Evolutionary conservation across 2,113 vertebrate species (phyloP).

Genomic region (Seriola dumerili): DNA sequence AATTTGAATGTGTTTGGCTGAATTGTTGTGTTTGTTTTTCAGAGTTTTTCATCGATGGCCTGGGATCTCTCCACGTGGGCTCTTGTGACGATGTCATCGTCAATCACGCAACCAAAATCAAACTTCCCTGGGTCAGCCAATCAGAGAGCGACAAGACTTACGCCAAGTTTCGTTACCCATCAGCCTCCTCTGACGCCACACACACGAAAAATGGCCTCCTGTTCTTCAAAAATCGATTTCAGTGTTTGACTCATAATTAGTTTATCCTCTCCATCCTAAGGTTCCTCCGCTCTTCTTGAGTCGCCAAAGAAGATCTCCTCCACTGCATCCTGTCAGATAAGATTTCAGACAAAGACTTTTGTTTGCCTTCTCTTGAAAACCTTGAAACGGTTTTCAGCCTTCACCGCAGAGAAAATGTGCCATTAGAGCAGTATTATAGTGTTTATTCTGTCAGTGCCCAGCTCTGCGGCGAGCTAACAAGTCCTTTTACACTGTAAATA

Average conservation of each 20-base stretch:
- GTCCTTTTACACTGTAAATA: background rate
- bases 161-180: slow-evolving; percentile 90
- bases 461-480: background rate
- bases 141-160: slow-evolving; percentile 88
- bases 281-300: slow-evolving; percentile 62
- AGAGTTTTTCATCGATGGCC: slow-evolving; percentile 97
- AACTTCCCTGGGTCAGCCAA: slow-evolving; percentile 88
- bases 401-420: slow-evolving; percentile 13
- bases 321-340: slow-evolving; percentile 34
- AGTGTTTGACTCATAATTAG: slow-evolving; percentile 91
- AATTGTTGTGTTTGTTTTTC: slow-evolving; percentile 19
- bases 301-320: slow-evolving; percentile 77
- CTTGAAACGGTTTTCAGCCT: background rate
- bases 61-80: slow-evolving; percentile 92
- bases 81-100: slow-evolving; percentile 93
- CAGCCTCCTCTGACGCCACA: slow-evolving; percentile 83
- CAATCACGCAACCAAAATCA: slow-evolving; percentile 92
- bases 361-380: slow-evolving; percentile 35
- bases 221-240: slow-evolving; percentile 94
- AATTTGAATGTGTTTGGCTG: background rate
- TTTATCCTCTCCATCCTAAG: slow-evolving; percentile 29
- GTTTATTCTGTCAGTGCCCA: slow-evolving; percentile 17
- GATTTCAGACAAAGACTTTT: slow-evolving; percentile 42
- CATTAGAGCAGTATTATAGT: slow-evolving; percentile 22
- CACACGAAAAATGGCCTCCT: slow-evolving; percentile 87